Base-by-base conservation (phyloP, 1,140 invertebrate species). In the Epicauta chinensis region DNA sequence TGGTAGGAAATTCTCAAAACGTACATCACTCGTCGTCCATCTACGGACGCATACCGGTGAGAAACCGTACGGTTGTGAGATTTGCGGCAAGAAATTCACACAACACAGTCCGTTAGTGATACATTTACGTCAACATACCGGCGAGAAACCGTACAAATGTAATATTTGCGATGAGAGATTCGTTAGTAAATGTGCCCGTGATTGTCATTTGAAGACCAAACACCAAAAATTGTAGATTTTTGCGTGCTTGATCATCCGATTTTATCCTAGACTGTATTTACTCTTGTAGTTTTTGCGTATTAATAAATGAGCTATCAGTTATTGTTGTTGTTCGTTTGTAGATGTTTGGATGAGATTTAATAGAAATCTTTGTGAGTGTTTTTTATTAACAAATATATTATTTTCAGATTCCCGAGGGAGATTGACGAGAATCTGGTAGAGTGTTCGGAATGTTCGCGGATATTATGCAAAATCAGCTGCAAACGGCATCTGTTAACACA, bases 381-480 rank as follows among this genome's bases (percentile, higher is more conserved):
- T 23, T 7, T 7, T 5, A 23, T 23, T 23, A 23, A 23, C 23
- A 82, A 81, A 0, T 91, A 92, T 71, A 85, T 88, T 9, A 64
- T 60, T 23, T 43, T 55, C 51, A 14, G 54, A 58, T 0, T 38
- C 54, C 10, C 17, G 34, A 46, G 23, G 15, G 11, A n/a, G 23
- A 31, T 31, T 11, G 29, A 31, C 30, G n/a, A 40, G 5, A 40
- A 40, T 16, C 10, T 16, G 15, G 11, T 12, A 14, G 11, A 40
- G 15, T 23, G 23, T 23, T 23, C 23, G 4, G 23, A 23, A 23
- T 23, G 23, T 23, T 23, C 23, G 7, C 4, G 23, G 7, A 23
- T 23, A 23, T 5, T 23, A 7, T 23, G 4, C 4, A 3, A 7
- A 1, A 23, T 7, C 4, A 23, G 23, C 7, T 23, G 23, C 4